Conservation (phyloP, 1,140 invertebrate genomes). For the Monomorium pharaonis region DNA sequence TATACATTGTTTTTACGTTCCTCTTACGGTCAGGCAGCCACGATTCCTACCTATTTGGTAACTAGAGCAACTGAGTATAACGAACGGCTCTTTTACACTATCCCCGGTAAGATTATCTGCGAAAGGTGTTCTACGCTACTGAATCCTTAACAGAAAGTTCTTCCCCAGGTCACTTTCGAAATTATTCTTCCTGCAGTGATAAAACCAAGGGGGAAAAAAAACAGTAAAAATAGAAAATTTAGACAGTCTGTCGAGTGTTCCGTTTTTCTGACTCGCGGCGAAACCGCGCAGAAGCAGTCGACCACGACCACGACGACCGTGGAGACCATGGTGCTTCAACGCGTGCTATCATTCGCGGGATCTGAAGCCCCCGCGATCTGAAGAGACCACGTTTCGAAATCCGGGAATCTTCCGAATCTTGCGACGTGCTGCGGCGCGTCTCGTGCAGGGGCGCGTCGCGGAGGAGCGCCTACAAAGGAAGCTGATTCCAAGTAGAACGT, state of each 20-base stretch:
- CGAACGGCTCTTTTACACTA: slow-evolving; percentile 72
- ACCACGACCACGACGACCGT: not conserved
- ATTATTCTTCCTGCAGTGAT: not conserved
- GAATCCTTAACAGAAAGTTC: not conserved
- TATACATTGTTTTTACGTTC: slow-evolving; percentile 80
- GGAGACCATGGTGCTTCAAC: not conserved
- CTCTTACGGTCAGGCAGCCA: slow-evolving; percentile 55
- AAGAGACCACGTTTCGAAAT: slow-evolving; percentile 25
- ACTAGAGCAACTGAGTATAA: slow-evolving; percentile 77
- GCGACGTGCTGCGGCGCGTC: not conserved
- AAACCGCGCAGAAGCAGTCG: not conserved
- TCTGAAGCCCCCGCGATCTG: slow-evolving; percentile 14
- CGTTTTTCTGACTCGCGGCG: not conserved
- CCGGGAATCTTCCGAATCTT: not conserved
- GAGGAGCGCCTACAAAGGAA: slow-evolving; percentile 1
- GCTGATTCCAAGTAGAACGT: slow-evolving; percentile 63
- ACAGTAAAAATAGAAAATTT: not conserved
- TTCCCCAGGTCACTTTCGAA: slow-evolving; percentile 1
- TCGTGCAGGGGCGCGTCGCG: slow-evolving; percentile 31
- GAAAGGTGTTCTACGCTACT: not conserved
- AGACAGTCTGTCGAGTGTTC: not conserved
- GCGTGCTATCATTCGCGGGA: slow-evolving; percentile 27
- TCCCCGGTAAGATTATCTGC: slow-evolving; percentile 27
- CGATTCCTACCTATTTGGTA: slow-evolving; percentile 70
- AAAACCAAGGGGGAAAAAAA: not conserved